These are phyloP conservation scores for Tokudaia tokunoshimensis DNA, from an alignment of 2,797 vertebrate species.

Conservation along the genomic window DNA sequence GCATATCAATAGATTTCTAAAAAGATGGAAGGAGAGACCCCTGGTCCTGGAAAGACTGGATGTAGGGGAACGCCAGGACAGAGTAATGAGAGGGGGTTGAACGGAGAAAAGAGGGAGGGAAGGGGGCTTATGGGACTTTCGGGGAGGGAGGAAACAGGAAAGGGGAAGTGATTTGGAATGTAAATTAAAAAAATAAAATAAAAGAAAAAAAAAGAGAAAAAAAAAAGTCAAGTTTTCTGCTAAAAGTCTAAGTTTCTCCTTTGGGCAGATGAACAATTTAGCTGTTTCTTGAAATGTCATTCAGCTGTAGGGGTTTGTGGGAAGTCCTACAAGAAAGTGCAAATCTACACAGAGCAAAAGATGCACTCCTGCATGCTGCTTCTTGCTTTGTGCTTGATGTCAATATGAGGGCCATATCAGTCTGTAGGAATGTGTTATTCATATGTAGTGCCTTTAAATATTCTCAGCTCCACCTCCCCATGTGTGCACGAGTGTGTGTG, in stretches of 20 bases:
- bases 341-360: neutral
- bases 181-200: too few relatives aligned
- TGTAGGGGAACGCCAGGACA: too few relatives aligned
- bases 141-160: too few relatives aligned
- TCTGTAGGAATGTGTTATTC: neutral
- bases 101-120: too few relatives aligned
- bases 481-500: neutral
- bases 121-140: too few relatives aligned
- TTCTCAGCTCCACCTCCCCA: too few relatives aligned
- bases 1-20: too few relatives aligned
- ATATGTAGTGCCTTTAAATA: neutral
- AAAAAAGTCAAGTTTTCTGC: neutral
- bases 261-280: neutral
- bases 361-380: accelerated
- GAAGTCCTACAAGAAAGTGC: neutral
- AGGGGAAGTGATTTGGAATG: too few relatives aligned
- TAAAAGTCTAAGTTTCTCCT: neutral
- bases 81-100: too few relatives aligned
- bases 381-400: accelerated
- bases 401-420: neutral
- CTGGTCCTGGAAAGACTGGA: too few relatives aligned
- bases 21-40: too few relatives aligned
- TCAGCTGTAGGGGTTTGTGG: neutral
- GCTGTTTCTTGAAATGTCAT: neutral
- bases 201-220: too few relatives aligned